phyloP scores from a whole-genome alignment of 1,140 invertebrate genomes.

The Drosophila obscura region DNA sequence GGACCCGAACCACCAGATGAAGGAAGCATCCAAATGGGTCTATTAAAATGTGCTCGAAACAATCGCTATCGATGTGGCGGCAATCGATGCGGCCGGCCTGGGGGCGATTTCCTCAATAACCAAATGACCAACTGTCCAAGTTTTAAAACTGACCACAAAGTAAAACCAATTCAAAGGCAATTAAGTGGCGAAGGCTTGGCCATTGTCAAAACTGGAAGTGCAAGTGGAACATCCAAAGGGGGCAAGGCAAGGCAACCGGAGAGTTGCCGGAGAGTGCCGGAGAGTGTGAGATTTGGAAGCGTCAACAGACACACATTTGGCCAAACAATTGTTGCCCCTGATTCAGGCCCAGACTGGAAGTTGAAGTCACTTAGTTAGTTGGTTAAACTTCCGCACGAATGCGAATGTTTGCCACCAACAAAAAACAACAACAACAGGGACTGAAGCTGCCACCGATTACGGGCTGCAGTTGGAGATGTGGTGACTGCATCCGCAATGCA shows the following conservation, averaged over 20 bases:
- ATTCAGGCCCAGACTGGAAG: slow-evolving; percentile 23
- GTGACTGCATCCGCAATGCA: slow-evolving; percentile 75
- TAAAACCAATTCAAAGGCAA: slow-evolving; percentile 51
- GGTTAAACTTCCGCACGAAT: slow-evolving; percentile 67
- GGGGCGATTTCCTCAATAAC: slow-evolving; percentile 57
- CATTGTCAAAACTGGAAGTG: slow-evolving; percentile 65
- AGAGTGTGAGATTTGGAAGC: slow-evolving; percentile 27
- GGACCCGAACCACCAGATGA: slow-evolving; percentile 28
- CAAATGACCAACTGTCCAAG: slow-evolving; percentile 76
- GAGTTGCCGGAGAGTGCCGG: slow-evolving; percentile 13
- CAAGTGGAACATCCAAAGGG: slow-evolving; percentile 37
- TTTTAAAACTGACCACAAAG: slow-evolving; percentile 28
- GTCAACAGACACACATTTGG: slow-evolving; percentile 58
- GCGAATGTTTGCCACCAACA: slow-evolving; percentile 12
- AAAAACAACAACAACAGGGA: slow-evolving; percentile 3
- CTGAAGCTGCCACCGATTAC: neutral
- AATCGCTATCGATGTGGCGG: slow-evolving; percentile 43
- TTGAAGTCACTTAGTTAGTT: slow-evolving; percentile 67
- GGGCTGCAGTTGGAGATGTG: slow-evolving; percentile 23
- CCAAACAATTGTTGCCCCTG: slow-evolving; percentile 60
- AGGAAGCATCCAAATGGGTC: slow-evolving; percentile 66
- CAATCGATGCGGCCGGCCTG: slow-evolving; percentile 29
- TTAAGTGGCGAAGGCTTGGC: slow-evolving; percentile 40
- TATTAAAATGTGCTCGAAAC: slow-evolving; percentile 63
- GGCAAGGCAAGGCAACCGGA: slow-evolving; percentile 3